Conservation (phyloP, 2,888 invertebrate genomes). For the Caenorhabditis drosophilae region DNA sequence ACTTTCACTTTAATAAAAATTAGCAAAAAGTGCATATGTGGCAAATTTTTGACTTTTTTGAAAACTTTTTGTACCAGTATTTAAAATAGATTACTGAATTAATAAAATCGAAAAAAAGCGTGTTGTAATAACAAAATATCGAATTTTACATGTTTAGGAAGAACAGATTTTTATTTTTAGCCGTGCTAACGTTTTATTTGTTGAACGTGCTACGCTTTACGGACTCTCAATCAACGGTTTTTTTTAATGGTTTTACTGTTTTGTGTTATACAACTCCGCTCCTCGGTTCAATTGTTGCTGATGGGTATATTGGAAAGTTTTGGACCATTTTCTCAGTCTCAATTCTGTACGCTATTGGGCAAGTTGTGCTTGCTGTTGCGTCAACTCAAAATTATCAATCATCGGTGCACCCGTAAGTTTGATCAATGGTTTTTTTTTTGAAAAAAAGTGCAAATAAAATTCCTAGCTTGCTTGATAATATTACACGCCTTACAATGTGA, state of each 20-base stretch:
- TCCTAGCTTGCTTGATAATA: too few species aligned
- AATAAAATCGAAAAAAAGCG: too few species aligned
- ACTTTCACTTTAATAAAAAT: background rate
- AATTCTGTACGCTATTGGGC: slow-evolving; percentile 85
- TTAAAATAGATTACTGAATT: too few species aligned
- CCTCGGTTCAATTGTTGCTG: slow-evolving; percentile 90
- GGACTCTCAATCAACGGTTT: slow-evolving; percentile 81
- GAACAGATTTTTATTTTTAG: slow-evolving; percentile 73
- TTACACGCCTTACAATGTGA: too few species aligned
- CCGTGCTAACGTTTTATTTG: slow-evolving; percentile 89
- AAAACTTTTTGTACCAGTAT: too few species aligned
- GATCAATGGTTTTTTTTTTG: slow-evolving; percentile 2
- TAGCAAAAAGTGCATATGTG: background rate
- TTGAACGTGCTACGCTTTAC: slow-evolving; percentile 79
- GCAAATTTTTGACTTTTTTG: too few species aligned
- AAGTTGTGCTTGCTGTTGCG: slow-evolving; percentile 78
- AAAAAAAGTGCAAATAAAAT: too few species aligned
- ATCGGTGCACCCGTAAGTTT: slow-evolving; percentile 59
- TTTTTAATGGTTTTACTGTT: slow-evolving; percentile 89
- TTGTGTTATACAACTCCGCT: slow-evolving; percentile 88
- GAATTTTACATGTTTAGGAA: too few species aligned
- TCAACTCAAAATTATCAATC: slow-evolving; percentile 69
- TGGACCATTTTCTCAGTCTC: slow-evolving; percentile 89
- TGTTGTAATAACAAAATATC: too few species aligned
- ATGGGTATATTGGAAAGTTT: slow-evolving; percentile 89